Percentiles rank a stretch among this genome's conserved stretches.
These are phyloP conservation scores for Euphydryas editha DNA, from an alignment of 2,888 invertebrate species.

Conservation along the genomic window DNA sequence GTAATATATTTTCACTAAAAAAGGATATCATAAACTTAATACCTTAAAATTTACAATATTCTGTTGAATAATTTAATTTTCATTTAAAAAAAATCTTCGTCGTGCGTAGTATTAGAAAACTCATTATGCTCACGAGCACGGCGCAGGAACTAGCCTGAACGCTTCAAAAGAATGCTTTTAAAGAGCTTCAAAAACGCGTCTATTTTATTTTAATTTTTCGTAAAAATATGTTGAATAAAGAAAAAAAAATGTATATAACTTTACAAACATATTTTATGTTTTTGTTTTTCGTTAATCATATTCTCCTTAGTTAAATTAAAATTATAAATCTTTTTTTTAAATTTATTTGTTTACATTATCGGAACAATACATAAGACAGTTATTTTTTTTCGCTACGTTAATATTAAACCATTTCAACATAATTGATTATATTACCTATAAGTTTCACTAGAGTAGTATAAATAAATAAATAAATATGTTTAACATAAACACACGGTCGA, in stretches of 20 bases:
- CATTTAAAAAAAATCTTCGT: not conserved
- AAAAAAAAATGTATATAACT: not conserved
- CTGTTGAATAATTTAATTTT: not conserved
- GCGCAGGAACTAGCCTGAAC: conserved; percentile 14
- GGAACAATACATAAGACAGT: no score
- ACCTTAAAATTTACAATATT: not conserved
- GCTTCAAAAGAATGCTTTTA: conserved; percentile 15
- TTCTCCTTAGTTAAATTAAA: no score
- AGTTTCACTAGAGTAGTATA: no score
- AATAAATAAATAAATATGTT: no score
- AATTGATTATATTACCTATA: no score
- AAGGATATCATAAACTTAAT: no score
- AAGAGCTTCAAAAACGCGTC: conserved; percentile 7
- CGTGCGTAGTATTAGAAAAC: conserved; percentile 20
- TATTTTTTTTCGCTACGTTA: no score
- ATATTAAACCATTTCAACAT: no score
- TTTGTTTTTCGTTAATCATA: not conserved
- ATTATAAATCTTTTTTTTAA: no score
- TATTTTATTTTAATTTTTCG: not conserved
- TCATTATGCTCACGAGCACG: conserved; percentile 21
- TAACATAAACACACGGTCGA: no score
- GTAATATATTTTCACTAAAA: not conserved
- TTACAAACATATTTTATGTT: not conserved
- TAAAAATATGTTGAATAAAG: not conserved
- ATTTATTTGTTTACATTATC: no score